Percentiles rank a stretch among this genome's conserved stretches.
Conservation (phyloP, 1,140 invertebrate species). For the Ostrea edulis region DNA sequence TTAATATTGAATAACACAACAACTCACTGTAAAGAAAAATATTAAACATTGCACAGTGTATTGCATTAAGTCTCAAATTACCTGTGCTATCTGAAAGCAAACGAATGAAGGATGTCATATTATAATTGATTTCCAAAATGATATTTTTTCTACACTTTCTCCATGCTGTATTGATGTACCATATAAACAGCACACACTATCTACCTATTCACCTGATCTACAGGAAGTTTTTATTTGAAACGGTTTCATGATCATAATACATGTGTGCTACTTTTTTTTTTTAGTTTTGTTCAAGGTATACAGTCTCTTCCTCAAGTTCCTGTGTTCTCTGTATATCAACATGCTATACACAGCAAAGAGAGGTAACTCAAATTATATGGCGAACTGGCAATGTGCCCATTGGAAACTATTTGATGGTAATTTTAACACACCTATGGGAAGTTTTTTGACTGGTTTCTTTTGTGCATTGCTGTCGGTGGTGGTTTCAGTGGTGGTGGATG, state of each 20-base stretch:
- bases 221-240: conserved; percentile 7
- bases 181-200: neutral
- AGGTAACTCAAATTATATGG: neutral
- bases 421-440: neutral
- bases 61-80: too few relatives aligned
- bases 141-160: neutral
- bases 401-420: too few relatives aligned
- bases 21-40: neutral
- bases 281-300: neutral
- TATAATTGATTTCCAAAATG: neutral
- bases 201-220: neutral
- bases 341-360: neutral
- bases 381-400: too few relatives aligned
- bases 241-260: neutral
- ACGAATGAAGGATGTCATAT: neutral
- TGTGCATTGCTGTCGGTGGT: neutral
- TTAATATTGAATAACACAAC: neutral
- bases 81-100: neutral
- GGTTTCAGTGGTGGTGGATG: neutral
- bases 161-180: neutral
- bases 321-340: neutral
- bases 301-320: neutral
- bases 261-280: too few relatives aligned
- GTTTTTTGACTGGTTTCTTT: conserved; percentile 1
- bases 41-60: neutral